Evolutionary conservation across 2,797 vertebrate genomes (phyloP).

Genomic region (Agapornis canus): DNA sequence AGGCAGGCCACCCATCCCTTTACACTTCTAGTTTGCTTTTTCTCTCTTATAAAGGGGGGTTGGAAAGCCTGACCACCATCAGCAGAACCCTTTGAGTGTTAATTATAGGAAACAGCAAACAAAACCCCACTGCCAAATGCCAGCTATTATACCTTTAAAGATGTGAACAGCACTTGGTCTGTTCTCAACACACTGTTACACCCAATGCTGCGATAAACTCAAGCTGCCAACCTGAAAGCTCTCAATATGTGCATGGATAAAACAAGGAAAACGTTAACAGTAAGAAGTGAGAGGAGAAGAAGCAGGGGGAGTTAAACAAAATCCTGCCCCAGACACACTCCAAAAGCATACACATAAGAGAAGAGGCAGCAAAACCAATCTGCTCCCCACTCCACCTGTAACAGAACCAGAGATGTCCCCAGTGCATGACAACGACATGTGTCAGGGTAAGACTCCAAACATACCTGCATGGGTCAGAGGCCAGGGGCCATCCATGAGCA

Average conservation of each 20-base stretch:
- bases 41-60: neutral
- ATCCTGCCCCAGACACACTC: too few relatives aligned
- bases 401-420: neutral
- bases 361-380: neutral
- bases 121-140: neutral
- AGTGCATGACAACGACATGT: too few relatives aligned
- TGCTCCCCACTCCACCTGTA: neutral
- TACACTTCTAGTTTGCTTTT: neutral
- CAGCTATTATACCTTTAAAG: neutral
- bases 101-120: accelerated
- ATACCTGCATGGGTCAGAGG: constrained; percentile 91
- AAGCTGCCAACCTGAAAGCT: neutral
- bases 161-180: neutral
- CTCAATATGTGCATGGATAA: neutral
- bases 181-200: neutral
- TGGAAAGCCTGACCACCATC: neutral
- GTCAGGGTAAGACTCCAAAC: neutral
- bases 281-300: neutral
- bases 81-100: neutral
- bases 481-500: constrained; percentile 92
- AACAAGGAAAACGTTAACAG: neutral
- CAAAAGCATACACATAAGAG: accelerated
- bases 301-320: accelerated
- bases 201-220: neutral
- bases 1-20: neutral